Evolutionary conservation across 2,797 vertebrate species (phyloP).

Genomic region (Peromyscus attwateri): DNA sequence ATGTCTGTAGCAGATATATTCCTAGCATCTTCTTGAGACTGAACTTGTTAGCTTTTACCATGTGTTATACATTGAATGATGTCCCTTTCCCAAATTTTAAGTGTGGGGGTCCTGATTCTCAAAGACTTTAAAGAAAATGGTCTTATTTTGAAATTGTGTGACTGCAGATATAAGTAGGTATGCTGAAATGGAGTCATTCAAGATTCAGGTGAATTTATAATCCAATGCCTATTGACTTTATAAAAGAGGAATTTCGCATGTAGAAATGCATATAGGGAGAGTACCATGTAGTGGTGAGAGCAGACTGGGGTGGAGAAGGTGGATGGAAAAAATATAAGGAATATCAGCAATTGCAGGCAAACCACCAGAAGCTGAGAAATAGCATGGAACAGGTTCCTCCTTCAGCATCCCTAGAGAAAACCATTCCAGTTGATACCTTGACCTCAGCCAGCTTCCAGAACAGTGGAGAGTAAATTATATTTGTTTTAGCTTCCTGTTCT

Average conservation of each 20-base stretch:
- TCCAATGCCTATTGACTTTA: not conserved
- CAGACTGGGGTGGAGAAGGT: not conserved
- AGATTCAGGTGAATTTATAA: not conserved
- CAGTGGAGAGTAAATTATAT: not conserved
- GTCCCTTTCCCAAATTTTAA: not conserved
- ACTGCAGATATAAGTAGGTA: not conserved
- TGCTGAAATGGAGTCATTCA: not conserved
- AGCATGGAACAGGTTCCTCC: not conserved
- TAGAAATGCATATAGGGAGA: not conserved
- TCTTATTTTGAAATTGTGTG: not conserved
- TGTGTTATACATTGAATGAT: not conserved
- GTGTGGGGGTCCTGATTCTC: not conserved
- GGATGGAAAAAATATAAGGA: not conserved
- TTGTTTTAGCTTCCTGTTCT: not conserved
- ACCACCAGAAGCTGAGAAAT: not conserved
- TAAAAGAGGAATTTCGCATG: not conserved
- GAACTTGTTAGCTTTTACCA: not conserved
- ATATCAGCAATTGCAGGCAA: not conserved
- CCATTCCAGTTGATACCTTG: not conserved
- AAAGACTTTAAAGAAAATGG: not conserved
- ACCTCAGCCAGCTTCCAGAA: not conserved
- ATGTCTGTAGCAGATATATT: not conserved
- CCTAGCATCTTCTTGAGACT: constrained; percentile 10
- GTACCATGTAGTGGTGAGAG: not conserved
- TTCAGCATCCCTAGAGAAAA: not conserved